Evolutionary conservation across 2,888 invertebrate genomes (phyloP), one percentile per base, ranked within the genome.

Genomic region (Diloba caeruleocephala): DNA sequence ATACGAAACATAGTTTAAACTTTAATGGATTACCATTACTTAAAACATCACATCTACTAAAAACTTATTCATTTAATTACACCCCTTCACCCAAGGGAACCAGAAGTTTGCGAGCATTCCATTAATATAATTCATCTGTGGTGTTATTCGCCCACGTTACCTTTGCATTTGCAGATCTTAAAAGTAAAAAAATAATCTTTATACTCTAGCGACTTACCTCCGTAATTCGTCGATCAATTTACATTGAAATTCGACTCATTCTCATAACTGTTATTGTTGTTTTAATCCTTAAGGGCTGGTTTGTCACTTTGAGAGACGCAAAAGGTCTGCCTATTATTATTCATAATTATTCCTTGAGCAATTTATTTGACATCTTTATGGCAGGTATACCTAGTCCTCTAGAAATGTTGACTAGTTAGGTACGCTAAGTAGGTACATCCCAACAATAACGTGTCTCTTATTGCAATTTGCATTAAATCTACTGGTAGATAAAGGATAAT

Each of bases 211-310:
- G 48, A 46, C 45, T 46, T 57, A 34, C 12, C 8, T 19, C 10
- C 13, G 25, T 56, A 66, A 59, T 63, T 62, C 48, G 17, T 59
- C 54, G 59, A 73, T 66, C 45, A 71, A 74, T 76, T 69, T 61
- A 58, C 48, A 69, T 69, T 61, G 52, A 59, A 75, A 69, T 71
- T 67, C 51, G 42, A 37, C 51, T 63, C 50, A 45, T 58, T 62
- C 38, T 34, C 36, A 23, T 26, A 36, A 33, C 43, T 67, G 51
- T 74, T 74, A 76, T 76, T 76, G 74, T 71, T 71, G 42, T 69
- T 67, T 71, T 67, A 76, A 67, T 62, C 73, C 64, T 63, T 42
- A 26, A 45, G 55, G 59, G 46, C 43, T 39, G 37, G 34, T 25
- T 51, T 26, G 48, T 55, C 74, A 58, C 71, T 75, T 72, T 75